phyloP scores from a whole-genome alignment of 2,113 vertebrate genomes.

The Choloepus hoffmanni region DNA sequence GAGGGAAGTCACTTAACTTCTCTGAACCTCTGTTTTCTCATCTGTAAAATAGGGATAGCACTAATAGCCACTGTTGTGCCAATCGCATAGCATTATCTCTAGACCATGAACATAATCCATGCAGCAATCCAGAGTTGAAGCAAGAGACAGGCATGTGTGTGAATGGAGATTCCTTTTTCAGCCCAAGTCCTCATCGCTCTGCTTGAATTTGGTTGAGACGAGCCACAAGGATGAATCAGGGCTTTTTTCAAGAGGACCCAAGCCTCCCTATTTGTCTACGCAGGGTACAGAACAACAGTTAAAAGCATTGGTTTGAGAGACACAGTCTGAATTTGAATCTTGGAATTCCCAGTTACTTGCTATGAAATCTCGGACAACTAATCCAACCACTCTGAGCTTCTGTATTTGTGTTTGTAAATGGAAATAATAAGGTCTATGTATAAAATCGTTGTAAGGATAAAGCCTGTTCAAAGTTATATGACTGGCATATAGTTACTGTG shows the following conservation, averaged over 20 bases:
- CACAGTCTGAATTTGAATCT: not conserved
- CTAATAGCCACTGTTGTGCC: too few species aligned
- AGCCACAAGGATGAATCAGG: not conserved
- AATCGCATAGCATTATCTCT: not conserved
- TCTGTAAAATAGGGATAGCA: not conserved
- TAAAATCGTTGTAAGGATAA: not conserved
- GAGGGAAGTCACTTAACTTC: not conserved
- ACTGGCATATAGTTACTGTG: not conserved
- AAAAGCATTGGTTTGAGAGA: not conserved
- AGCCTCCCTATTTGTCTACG: not conserved
- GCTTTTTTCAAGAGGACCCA: not conserved
- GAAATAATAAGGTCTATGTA: not conserved
- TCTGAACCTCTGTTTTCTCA: not conserved
- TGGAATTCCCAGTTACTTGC: not conserved
- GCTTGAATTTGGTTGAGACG: not conserved
- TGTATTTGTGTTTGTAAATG: not conserved
- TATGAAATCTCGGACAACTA: not conserved
- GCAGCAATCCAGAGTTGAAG: not conserved
- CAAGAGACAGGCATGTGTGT: not conserved
- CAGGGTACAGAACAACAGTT: not conserved
- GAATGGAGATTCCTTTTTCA: not conserved
- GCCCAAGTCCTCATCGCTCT: not conserved
- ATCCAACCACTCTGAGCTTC: not conserved
- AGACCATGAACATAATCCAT: not conserved
- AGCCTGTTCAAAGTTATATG: not conserved